These are phyloP conservation scores for Mobula hypostoma DNA, from an alignment of 2,113 vertebrate species.

Conservation along the genomic window DNA sequence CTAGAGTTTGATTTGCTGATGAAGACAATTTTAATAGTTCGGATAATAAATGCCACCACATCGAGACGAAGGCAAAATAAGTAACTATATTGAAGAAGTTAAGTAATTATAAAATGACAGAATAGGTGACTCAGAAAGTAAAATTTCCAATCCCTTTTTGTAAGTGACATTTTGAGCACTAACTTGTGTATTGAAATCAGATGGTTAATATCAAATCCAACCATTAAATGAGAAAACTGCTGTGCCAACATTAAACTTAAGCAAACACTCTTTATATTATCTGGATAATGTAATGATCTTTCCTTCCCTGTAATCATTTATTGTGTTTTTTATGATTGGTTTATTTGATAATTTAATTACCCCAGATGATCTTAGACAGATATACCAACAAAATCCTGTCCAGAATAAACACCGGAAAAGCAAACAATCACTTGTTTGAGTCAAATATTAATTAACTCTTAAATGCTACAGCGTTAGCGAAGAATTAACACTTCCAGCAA, in stretches of 20 bases:
- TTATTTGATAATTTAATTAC: conserved; percentile 9
- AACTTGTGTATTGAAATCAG: neutral
- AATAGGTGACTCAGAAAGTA: neutral
- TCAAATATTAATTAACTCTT: neutral
- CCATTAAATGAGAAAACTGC: neutral
- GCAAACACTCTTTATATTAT: neutral
- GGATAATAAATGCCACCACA: neutral
- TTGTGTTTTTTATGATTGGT: neutral
- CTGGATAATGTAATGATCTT: neutral
- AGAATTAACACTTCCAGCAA: conserved; percentile 6
- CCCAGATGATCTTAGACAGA: neutral
- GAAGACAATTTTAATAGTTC: neutral
- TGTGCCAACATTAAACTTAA: neutral
- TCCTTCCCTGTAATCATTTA: neutral
- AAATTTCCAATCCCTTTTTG: neutral
- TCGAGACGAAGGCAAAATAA: neutral
- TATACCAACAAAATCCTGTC: neutral
- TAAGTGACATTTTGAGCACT: neutral
- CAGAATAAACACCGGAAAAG: neutral
- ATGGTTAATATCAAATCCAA: neutral
- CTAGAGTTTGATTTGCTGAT: neutral
- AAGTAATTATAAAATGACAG: neutral
- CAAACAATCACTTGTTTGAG: neutral
- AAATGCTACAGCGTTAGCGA: neutral
- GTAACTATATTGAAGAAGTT: neutral